Conservation (phyloP, 2,113 vertebrate species). For the Nansenia antarctica region DNA sequence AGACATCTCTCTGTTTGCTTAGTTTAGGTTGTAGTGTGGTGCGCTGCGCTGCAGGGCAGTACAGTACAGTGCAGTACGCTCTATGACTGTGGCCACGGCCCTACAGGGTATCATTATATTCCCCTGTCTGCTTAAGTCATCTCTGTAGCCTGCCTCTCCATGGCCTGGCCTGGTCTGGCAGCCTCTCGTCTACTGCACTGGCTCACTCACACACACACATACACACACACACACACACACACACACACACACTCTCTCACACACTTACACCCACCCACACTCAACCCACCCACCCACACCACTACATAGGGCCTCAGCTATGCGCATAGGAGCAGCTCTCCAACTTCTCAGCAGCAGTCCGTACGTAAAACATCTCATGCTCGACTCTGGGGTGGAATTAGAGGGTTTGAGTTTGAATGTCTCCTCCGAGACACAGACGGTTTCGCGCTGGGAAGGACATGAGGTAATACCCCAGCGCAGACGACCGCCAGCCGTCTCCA, state of each 20-base stretch:
- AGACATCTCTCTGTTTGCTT: constrained; percentile 17
- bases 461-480: constrained; percentile 55
- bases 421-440: constrained; percentile 22
- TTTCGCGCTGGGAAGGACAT: constrained; percentile 20
- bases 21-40: constrained; percentile 12
- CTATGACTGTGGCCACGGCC: not conserved
- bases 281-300: too few relatives aligned
- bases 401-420: not conserved
- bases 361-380: not conserved
- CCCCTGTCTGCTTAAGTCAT: not conserved
- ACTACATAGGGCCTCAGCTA: not conserved
- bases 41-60: too few relatives aligned
- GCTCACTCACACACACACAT: too few relatives aligned
- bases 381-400: constrained; percentile 1
- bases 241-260: too few relatives aligned
- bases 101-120: not conserved
- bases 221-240: too few relatives aligned
- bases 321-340: not conserved
- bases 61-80: not conserved
- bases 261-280: too few relatives aligned
- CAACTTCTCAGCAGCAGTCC: not conserved
- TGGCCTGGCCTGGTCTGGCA: not conserved
- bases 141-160: not conserved
- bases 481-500: constrained; percentile 43
- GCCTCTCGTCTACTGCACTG: not conserved